Evolutionary conservation across 2,888 invertebrate genomes (phyloP).

Genomic region (Lasioglossum zephyrum): DNA sequence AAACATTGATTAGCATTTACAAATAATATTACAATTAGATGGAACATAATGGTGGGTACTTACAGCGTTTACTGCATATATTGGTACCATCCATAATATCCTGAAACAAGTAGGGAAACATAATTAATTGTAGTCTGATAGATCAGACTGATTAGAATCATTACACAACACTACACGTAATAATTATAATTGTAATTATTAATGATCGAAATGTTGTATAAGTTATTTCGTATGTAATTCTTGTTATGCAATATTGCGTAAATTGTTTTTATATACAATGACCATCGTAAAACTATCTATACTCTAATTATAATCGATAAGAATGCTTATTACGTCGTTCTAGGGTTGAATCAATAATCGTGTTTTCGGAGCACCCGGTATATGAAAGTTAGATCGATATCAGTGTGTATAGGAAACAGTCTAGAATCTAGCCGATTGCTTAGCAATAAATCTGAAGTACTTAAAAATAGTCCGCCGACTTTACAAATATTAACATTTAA

Average conservation of each 20-base stretch:
- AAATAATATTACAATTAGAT: background rate
- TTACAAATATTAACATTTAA: background rate
- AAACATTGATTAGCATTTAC: constrained; percentile 23
- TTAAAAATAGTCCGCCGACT: background rate
- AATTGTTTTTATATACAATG: background rate
- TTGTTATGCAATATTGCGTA: background rate
- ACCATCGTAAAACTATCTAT: background rate
- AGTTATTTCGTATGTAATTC: background rate
- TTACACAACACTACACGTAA: too few relatives aligned
- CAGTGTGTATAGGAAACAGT: background rate
- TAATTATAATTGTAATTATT: background rate
- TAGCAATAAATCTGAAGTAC: background rate
- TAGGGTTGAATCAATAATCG: constrained; percentile 3
- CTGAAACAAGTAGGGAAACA: constrained; percentile 84
- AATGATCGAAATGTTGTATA: background rate
- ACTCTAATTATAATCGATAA: background rate
- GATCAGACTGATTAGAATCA: background rate
- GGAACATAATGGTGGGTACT: constrained; percentile 82
- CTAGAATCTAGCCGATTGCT: background rate
- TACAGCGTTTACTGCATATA: constrained; percentile 97
- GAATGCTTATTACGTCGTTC: background rate
- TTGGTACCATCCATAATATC: constrained; percentile 99
- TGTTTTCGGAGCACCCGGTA: background rate
- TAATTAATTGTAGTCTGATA: background rate
- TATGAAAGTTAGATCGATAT: constrained; percentile 25